These are phyloP conservation scores for Dasypolia templi DNA, from an alignment of 2,888 invertebrate species.

Conservation along the genomic window DNA sequence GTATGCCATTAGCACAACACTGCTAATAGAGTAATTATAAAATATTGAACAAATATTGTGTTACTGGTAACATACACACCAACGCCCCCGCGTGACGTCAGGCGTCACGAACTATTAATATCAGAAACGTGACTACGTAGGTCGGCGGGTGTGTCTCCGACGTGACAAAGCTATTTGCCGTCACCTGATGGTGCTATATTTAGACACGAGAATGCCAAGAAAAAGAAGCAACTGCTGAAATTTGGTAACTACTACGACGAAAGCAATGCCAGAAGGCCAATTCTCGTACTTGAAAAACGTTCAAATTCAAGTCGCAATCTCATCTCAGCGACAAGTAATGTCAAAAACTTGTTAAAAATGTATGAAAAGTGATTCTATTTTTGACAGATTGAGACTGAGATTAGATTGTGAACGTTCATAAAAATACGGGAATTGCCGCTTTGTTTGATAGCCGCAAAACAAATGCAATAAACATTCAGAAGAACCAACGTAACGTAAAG, in stretches of 20 bases:
- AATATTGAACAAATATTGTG: constrained; percentile 62
- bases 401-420: no score
- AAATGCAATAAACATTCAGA: constrained; percentile 21
- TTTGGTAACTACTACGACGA: constrained; percentile 15
- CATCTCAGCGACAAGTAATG: no score
- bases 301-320: no score
- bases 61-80: constrained; percentile 47
- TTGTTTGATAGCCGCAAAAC: constrained; percentile 39
- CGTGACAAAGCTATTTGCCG: constrained; percentile 68
- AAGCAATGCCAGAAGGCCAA: constrained; percentile 24
- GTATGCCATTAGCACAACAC: constrained; percentile 54
- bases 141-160: constrained; percentile 86
- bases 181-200: constrained; percentile 78
- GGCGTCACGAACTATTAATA: constrained; percentile 72
- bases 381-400: no score
- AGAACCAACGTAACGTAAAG: constrained; percentile 7
- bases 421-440: no score
- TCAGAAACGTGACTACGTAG: constrained; percentile 71
- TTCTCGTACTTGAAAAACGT: no score
- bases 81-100: constrained; percentile 67
- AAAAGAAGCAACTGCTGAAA: constrained; percentile 37
- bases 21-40: constrained; percentile 61
- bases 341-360: no score
- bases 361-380: no score
- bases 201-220: constrained; percentile 65